Base-by-base conservation (phyloP, 2,888 invertebrate genomes). In the Phytoseiulus persimilis region DNA sequence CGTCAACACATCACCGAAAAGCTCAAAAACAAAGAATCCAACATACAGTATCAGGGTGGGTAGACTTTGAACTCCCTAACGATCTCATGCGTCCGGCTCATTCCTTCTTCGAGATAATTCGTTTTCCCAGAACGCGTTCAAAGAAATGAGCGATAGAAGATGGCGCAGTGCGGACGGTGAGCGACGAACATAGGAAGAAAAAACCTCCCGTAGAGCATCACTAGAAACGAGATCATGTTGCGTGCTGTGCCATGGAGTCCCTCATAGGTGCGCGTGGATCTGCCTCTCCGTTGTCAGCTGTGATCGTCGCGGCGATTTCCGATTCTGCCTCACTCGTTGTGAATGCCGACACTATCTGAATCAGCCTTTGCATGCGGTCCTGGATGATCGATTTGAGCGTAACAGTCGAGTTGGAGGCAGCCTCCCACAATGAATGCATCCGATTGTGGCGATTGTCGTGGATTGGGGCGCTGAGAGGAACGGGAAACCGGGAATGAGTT, bases 31-130 rank as follows among this genome's bases (percentile, higher is more conserved):
- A 87, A 33, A 28, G 87, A 87, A 23, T 87, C 87, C 32, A 87
- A n/a, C n/a, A 87, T 87, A 87, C 87, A 87, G 32, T 87, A 87
- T 14, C 87, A 87, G 31, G 87, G 87, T 87, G n/a, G 23, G 45
- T 87, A 6, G 31, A 3, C 23, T 84, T 84, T 84, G 6, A 31
- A 11, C 1, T 84, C 2, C 11, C 32, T 32, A 1, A 23, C 33
- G 5, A 32, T 11, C 6, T 32, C 32, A 83, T 32, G 6, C 23
- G 83, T 83, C 83, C 3, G 83, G 5, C 6, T 3, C n/a, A 5
- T n/a, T 3, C 31, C 6, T n/a, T n/a, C 31, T 3, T 31, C 31
- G 31, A 83, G 14, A 31, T 14, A 83, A 83, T 31, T 6, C 83
- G 6, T 14, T n/a, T 83, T n/a, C 14, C 14, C 31, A 14, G 14